Percentiles rank a stretch among this genome's conserved stretches.
Evolutionary conservation across 1,140 invertebrate species (phyloP).

Genomic region (Pentalonia nigronervosa): DNA sequence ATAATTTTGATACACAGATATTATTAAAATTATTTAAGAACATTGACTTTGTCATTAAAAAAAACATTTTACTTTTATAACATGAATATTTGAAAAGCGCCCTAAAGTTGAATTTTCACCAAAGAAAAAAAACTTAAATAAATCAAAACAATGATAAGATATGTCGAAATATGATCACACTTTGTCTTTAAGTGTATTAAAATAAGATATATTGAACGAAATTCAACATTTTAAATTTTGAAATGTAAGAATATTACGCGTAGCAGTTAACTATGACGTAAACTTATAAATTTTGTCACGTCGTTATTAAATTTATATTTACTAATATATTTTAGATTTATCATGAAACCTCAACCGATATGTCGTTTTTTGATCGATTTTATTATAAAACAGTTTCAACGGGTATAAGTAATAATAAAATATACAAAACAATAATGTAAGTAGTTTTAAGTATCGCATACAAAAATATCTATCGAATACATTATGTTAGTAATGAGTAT

Average conservation of each 20-base stretch:
- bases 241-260: neutral
- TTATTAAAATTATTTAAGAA: neutral
- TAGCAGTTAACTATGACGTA: neutral
- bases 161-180: neutral
- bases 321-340: neutral
- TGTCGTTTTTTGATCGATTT: neutral
- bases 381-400: neutral
- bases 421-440: neutral
- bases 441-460: neutral
- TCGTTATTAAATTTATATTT: neutral
- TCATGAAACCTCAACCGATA: neutral
- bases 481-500: neutral
- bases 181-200: neutral
- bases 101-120: neutral
- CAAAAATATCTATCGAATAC: neutral
- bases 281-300: neutral
- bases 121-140: neutral
- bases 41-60: neutral
- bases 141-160: neutral
- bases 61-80: too few relatives aligned
- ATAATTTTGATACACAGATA: neutral
- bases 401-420: neutral
- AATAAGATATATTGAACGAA: neutral
- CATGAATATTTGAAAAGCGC: too few relatives aligned
- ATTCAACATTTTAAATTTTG: neutral